phyloP scores from a whole-genome alignment of 2,113 vertebrate species.

The Brienomyrus longianalis region DNA sequence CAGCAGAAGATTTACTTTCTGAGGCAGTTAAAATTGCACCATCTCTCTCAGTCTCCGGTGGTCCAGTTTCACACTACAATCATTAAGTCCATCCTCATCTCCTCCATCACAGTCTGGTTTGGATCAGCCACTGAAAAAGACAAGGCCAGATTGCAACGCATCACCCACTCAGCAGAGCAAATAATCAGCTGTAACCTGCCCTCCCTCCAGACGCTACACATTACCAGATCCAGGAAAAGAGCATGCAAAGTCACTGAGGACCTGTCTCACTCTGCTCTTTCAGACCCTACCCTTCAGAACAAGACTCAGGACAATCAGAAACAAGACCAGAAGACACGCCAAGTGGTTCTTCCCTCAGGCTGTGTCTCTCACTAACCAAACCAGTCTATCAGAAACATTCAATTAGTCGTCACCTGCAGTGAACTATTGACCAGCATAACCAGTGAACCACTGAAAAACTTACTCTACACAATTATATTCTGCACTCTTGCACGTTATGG shows the following conservation, averaged over 20 bases:
- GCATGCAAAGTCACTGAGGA: neutral
- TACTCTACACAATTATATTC: neutral
- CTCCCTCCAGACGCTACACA: no score
- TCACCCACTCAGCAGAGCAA: neutral
- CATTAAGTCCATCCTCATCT: neutral
- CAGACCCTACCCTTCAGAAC: neutral
- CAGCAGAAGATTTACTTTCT: neutral
- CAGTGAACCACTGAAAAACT: neutral
- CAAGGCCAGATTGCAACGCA: neutral
- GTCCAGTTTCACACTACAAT: no score
- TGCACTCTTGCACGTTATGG: neutral
- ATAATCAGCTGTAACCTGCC: no score
- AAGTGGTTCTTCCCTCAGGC: no score
- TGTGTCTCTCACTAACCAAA: no score
- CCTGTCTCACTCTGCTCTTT: neutral
- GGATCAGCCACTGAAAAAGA: neutral
- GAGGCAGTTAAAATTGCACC: neutral
- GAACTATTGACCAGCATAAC: neutral
- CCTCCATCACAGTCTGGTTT: neutral
- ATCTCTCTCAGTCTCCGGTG: neutral
- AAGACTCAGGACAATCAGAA: neutral
- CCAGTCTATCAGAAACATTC: no score
- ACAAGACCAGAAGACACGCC: no score
- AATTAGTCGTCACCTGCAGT: neutral
- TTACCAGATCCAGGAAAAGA: no score